phyloP scores from a whole-genome alignment of 2,888 invertebrate species.

The Beris chalybata region DNA sequence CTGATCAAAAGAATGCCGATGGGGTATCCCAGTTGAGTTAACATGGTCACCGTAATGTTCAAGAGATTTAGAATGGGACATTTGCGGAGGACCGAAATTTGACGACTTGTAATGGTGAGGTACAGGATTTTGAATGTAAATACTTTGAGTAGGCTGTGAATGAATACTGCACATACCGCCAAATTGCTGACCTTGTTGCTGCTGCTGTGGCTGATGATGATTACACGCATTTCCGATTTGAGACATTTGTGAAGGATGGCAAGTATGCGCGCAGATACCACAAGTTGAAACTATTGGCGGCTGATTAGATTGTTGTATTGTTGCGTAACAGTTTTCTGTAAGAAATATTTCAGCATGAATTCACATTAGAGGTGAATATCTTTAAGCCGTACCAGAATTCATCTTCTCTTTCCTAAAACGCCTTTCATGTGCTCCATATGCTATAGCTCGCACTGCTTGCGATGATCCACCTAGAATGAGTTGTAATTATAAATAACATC shows the following conservation, averaged over 20 bases:
- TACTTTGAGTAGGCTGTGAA: conserved; percentile 31
- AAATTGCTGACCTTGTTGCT: conserved; percentile 17
- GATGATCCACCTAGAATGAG: conserved; percentile 45
- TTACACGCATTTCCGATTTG: conserved; percentile 26
- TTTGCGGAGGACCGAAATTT: conserved; percentile 40
- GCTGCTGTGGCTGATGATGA: conserved; percentile 39
- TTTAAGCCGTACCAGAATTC: conserved; percentile 3
- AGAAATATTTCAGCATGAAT: conserved; percentile 1
- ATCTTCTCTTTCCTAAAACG: conserved; percentile 48
- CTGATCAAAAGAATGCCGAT: conserved; percentile 56
- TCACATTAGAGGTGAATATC: conserved; percentile 2
- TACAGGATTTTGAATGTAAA: conserved; percentile 34
- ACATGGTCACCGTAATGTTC: conserved; percentile 52
- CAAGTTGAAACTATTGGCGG: conserved; percentile 36
- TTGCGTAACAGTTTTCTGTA: conserved; percentile 42
- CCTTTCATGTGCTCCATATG: conserved; percentile 49
- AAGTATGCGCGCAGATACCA: conserved; percentile 33
- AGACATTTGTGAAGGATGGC: conserved; percentile 28
- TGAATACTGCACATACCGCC: conserved; percentile 41
- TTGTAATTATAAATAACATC: conserved; percentile 2
- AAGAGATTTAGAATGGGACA: conserved; percentile 55
- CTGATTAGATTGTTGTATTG: conserved; percentile 38
- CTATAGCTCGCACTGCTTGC: conserved; percentile 50
- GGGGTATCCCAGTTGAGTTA: conserved; percentile 45
- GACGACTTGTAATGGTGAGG: conserved; percentile 25